A percentile compares a stretch with the other conserved stretches of the same genome.
Conservation (phyloP, 2,888 invertebrate species). For the Pherbina coryleti region DNA sequence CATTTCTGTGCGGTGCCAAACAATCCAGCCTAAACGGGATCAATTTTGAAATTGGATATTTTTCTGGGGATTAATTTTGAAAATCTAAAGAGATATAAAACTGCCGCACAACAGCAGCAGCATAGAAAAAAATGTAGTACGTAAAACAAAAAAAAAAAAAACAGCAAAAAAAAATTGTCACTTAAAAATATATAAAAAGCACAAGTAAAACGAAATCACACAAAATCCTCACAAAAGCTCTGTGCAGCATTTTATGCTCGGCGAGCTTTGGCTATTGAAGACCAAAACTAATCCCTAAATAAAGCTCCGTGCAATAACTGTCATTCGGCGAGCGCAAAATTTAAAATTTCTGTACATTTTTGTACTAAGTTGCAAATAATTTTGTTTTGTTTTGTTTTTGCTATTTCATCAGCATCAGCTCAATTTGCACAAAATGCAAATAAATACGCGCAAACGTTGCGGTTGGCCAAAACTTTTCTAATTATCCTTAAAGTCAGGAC, state of each 20-base stretch:
- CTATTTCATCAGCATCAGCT: background rate
- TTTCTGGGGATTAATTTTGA: conserved; percentile 11
- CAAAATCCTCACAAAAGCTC: background rate
- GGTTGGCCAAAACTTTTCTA: conserved; percentile 7
- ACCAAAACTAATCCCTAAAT: no score
- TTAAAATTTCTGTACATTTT: background rate
- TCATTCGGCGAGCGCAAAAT: background rate
- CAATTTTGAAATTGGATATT: conserved; percentile 15
- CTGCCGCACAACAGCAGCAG: background rate
- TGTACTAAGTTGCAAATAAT: conserved; percentile 7
- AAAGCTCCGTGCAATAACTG: no score
- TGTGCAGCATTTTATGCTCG: no score
- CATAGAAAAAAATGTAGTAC: background rate
- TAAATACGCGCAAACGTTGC: background rate
- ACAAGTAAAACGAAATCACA: background rate
- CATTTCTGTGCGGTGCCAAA: no score
- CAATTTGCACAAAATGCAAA: conserved; percentile 13
- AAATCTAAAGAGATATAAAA: background rate
- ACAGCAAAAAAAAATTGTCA: background rate
- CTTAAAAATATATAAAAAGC: background rate
- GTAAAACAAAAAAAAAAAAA: background rate
- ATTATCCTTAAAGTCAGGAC: background rate
- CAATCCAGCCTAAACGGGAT: background rate
- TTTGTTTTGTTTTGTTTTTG: no score
- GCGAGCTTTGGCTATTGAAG: no score